Base-by-base conservation (phyloP, 2,888 invertebrate species). In the Dyspetes luteomarginatus region DNA sequence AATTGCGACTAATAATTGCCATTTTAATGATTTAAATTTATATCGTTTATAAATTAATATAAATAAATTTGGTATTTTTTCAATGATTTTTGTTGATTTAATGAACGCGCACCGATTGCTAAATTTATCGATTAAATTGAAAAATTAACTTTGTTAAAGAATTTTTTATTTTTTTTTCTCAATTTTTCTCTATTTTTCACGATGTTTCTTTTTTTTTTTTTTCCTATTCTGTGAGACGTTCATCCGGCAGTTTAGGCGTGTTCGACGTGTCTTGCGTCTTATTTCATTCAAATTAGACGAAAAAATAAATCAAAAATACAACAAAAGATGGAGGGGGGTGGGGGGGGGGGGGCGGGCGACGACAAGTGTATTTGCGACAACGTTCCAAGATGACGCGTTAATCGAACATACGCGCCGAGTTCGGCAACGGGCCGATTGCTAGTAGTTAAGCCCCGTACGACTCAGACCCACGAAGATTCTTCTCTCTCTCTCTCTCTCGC, bases 401-500 rank as follows among this genome's bases (percentile, higher is more conserved):
- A 74, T 81, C 19, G 7, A 24, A 19, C 22, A 19, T 5, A 12
- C 12, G 15, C 78, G 68, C 81, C 52, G 82, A 22, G 56, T 74
- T 79, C 58, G 68, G 68, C 48, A 56, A 67, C 22, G 62, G 64
- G 50, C 65, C 74, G 43, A 67, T 67, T 52, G 72, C 43, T 52
- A 68, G 55, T 73, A 64, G 60, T 45, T 41, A 9, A 68, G 60
- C 15, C 55, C 15, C 52, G 62, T 36, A 48, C 58, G 28, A 45
- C 67, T 78, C 81, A 45, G 71, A 58, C 77, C 7, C 73, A 48
- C 82, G 81, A 83, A 82, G 83, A 84, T 78, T 75, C 75, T 4
- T 28, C 30, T 7, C 56, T 69, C 43, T 28, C 48, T 28, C 52
- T 36, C 41, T 62, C 55, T 45, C 48, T 28, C 43, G 17, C n/a